Evolutionary conservation across 1,140 invertebrate genomes (phyloP).

Genomic region (Neodiprion virginianus): DNA sequence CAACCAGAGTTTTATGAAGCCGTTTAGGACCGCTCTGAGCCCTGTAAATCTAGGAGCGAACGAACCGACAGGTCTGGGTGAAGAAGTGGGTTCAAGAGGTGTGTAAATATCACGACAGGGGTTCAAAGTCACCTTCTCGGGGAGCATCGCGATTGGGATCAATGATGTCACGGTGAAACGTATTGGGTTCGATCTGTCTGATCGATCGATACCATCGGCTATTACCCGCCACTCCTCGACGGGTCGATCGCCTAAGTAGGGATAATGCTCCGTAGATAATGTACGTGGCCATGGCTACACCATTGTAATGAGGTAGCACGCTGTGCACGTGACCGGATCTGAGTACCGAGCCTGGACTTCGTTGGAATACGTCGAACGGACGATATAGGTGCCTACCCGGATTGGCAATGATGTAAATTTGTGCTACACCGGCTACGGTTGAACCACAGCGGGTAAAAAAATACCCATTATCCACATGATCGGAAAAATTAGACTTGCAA

Average conservation of each 20-base stretch:
- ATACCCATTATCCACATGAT: no score
- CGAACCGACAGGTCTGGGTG: not conserved
- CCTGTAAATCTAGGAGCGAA: not conserved
- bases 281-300: slow-evolving; percentile 22
- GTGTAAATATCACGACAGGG: slow-evolving; percentile 22
- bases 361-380: no score
- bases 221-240: slow-evolving; percentile 25
- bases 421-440: no score
- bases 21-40: not conserved
- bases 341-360: not conserved
- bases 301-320: slow-evolving; percentile 34
- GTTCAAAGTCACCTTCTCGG: slow-evolving; percentile 21
- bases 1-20: no score
- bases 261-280: slow-evolving; percentile 35
- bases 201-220: slow-evolving; percentile 39
- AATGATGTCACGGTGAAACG: slow-evolving; percentile 39
- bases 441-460: no score
- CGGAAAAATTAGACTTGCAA: no score
- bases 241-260: not conserved
- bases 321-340: slow-evolving; percentile 41
- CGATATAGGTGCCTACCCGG: no score
- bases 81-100: not conserved
- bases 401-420: no score
- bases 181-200: slow-evolving; percentile 37
- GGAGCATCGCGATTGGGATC: slow-evolving; percentile 37